Evolutionary conservation across 2,113 vertebrate genomes (phyloP), one percentile per base, ranked within the genome.

Genomic region (Platanista minor): DNA sequence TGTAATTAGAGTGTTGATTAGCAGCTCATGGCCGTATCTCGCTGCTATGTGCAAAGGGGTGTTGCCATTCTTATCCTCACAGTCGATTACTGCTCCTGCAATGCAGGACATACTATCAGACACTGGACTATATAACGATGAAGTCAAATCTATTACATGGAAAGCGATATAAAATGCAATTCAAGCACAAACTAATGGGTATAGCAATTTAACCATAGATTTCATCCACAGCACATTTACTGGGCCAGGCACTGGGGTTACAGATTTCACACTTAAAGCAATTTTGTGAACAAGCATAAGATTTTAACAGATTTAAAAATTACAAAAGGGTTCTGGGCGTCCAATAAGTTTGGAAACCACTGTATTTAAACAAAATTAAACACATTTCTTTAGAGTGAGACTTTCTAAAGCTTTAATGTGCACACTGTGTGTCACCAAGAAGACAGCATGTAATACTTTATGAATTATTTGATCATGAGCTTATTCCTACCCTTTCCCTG

Each of bases 11-110:
- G 99, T 99, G 99, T 99, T 99, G 98, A 99, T 99, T 93, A 99
- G 99, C 64, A 99, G 99, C 98, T 99, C 99, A 82, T 99, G 99
- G 97, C 99, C 99, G 5, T 99, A 99, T 98, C 99, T 99, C 75
- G 99, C 99, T 52, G 99, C 99, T 97, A 99, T 99, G 98, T 99
- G 99, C 98, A 99, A 99, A 86, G 99, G 99, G 31, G 99, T 99
- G 96, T 99, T 99, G 97, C 99, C 99, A 87, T 99, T 99, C 98
- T 99, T 99, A 98, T 99, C 99, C 98, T 99, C 99, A 99, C 99
- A 99, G 99, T 99, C 99, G 57, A 99, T 99, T 98, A 99, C 99
- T 57, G 99, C 99, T 98, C 99, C 99, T 99, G 88, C 0, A 96
- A 95, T 36, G 96, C 78, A 94, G 91, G 84, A 57, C 6, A 69